Base-by-base conservation (phyloP, 2,113 vertebrate genomes). In the Podarcis muralis region DNA sequence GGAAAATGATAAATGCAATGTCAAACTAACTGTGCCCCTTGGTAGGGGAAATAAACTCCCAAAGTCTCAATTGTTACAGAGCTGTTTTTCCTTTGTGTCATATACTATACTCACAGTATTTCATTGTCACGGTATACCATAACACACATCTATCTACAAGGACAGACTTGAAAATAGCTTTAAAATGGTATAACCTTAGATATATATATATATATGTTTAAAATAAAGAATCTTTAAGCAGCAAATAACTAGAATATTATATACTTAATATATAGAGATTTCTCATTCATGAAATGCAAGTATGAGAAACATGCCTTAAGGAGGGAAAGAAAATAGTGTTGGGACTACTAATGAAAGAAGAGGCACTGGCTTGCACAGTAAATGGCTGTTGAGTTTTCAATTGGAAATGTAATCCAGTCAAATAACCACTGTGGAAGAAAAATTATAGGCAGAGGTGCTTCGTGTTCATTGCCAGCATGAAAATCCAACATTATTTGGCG, bases 131-230 rank as follows among this genome's bases (percentile, higher is more conserved):
- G 89, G 90, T 94, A 88, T 79, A 57, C 87, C 90, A 23, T 79
- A 71, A 88, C 89, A 95, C 91, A 90, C 83, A 94, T 87, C 89
- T 12, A 53, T 53, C 48, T 53, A 53, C 48, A 48, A 48, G 93
- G 87, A 84, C 75, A 92, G 84, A 84, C 35, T 23, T 91, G 85
- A 69, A 92, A 87, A 6, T 89, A 90, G 66, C 9, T 79, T 93
- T 86, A 88, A 93, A 88, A 25, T 86, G 27, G 78, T 88, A 87
- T 90, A 91, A 84, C 91, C 89, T 16, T 79, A 22, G 87, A 92
- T 11, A 77, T 59, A 72, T 71, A 76, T 57, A 72, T 71, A 83
- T 83, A 48, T 48, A 9, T 48, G 8, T 48, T 3, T 79, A 72
- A 91, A 92, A 30, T 88, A 88, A 92, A 91, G 72, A 89, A 90